Evolutionary conservation across 2,797 vertebrate genomes (phyloP), one percentile per base, ranked within the genome.

Genomic region (Craterocephalus amniculus): DNA sequence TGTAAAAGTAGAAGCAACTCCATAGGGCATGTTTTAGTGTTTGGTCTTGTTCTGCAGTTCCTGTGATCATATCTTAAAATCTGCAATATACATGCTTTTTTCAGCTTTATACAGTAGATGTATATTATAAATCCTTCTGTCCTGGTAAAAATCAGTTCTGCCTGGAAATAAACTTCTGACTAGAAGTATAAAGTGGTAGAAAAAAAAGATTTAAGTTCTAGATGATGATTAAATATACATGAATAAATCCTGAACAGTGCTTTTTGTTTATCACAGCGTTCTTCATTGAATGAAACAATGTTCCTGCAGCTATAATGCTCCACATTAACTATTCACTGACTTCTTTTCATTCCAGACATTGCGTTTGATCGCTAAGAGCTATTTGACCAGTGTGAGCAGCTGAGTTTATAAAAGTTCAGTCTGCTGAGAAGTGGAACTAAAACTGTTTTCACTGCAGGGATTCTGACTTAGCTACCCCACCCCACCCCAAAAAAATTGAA

Each of bases 401-500:
- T 2, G 63, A 83, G 60, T 83, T 83, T 76, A 83, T 80, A 70
- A 67, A 76, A 75, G 80, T 84, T 88, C 74, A 82, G 51, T 80
- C 81, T 80, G 78, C 81, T 81, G 83, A 84, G 77, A 79, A 87
- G 86, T 86, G 84, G 84, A 91, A 91, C 85, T 89, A 91, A 90
- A 80, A 84, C 84, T 61, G 51, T 87, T 84, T 88, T 86, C 75
- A 72, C 52, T 48, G 71, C 67, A 76, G 63, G 73, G 78, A 83
- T 72, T 79, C 55, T 22, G 63, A 70, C 68, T 76, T 31, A 72
- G 78, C 74, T 87, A 74, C 22, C 40, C 29, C 13, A 60, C 36
- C n/a, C n/a, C n/a, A n/a, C n/a, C n/a, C n/a, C n/a, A n/a, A n/a
- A n/a, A n/a, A n/a, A n/a, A n/a, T n/a, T n/a, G n/a, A 26, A 60